phyloP scores from a whole-genome alignment of 2,113 vertebrate genomes.

The Anseranas semipalmata region DNA sequence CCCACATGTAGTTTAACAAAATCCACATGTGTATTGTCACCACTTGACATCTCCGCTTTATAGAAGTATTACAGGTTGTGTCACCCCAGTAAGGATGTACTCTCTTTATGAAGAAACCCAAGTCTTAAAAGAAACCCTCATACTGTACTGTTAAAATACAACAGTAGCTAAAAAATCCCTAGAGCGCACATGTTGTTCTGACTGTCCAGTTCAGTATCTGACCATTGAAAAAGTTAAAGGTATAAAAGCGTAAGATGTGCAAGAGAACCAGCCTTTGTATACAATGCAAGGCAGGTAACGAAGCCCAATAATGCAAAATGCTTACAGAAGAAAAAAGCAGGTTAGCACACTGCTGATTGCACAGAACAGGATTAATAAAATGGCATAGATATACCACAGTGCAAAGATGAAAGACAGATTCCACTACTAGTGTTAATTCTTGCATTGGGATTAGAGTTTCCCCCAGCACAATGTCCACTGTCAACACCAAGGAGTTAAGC shows the following conservation, averaged over 20 bases:
- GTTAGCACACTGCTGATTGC: slow-evolving; percentile 68
- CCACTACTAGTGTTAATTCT: slow-evolving; percentile 72
- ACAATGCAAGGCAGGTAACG: slow-evolving; percentile 62
- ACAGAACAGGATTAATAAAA: slow-evolving; percentile 55
- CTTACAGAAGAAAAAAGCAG: slow-evolving; percentile 64
- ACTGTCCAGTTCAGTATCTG: slow-evolving; percentile 55
- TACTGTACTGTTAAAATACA: slow-evolving; percentile 71
- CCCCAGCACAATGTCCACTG: background rate
- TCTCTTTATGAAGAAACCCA: background rate
- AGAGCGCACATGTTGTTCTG: slow-evolving; percentile 43
- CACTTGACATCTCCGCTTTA: background rate
- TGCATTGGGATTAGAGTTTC: background rate
- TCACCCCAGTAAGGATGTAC: background rate
- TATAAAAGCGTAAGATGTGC: slow-evolving; percentile 74
- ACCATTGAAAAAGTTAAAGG: slow-evolving; percentile 53
- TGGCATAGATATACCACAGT: slow-evolving; percentile 54
- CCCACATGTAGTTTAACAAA: fast-evolving
- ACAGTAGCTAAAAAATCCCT: slow-evolving; percentile 71
- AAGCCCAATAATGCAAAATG: slow-evolving; percentile 68
- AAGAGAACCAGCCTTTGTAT: slow-evolving; percentile 67
- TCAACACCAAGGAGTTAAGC: slow-evolving; percentile 38
- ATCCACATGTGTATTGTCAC: background rate
- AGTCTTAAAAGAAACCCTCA: background rate
- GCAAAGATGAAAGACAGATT: slow-evolving; percentile 52
- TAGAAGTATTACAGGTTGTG: background rate